Percentiles rank a stretch among this genome's conserved stretches.
These are phyloP conservation scores for Mustela lutreola DNA, from an alignment of 2,113 vertebrate genomes.

Conservation along the genomic window DNA sequence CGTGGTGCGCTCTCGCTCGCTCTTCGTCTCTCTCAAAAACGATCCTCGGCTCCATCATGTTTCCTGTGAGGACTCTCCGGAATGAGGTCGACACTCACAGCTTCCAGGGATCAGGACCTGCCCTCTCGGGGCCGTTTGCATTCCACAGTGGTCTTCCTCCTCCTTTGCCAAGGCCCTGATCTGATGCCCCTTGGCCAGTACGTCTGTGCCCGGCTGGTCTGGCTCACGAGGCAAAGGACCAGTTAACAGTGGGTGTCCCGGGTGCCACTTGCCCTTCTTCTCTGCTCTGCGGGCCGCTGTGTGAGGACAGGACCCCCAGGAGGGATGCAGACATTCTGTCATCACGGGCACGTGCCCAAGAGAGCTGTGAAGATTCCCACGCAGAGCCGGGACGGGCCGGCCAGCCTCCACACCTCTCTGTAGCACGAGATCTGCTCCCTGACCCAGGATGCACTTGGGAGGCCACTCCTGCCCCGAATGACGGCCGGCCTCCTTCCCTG, in stretches of 20 bases:
- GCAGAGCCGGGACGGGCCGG: accelerated
- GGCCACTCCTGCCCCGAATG: not conserved
- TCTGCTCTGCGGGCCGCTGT: not conserved
- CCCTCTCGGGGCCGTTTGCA: not conserved
- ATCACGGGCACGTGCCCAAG: not conserved
- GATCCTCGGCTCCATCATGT: not conserved
- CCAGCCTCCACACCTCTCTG: no score
- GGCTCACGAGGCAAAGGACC: not conserved
- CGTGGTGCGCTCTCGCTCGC: not conserved
- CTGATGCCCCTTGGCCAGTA: not conserved
- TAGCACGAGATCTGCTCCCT: not conserved
- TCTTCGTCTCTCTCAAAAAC: not conserved
- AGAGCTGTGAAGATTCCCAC: accelerated
- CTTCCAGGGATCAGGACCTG: not conserved
- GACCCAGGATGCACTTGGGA: not conserved
- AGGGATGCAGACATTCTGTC: not conserved
- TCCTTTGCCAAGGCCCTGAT: not conserved
- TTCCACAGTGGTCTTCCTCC: accelerated
- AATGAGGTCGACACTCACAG: not conserved
- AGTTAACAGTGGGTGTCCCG: not conserved
- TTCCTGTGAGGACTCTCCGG: not conserved
- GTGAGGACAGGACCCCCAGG: not conserved
- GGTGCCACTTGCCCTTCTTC: not conserved
- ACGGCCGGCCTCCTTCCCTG: not conserved
- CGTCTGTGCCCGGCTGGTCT: not conserved